Evolutionary conservation across 2,113 vertebrate genomes (phyloP), one percentile per base, ranked within the genome.

Genomic region (Gasterosteus nipponicus): DNA sequence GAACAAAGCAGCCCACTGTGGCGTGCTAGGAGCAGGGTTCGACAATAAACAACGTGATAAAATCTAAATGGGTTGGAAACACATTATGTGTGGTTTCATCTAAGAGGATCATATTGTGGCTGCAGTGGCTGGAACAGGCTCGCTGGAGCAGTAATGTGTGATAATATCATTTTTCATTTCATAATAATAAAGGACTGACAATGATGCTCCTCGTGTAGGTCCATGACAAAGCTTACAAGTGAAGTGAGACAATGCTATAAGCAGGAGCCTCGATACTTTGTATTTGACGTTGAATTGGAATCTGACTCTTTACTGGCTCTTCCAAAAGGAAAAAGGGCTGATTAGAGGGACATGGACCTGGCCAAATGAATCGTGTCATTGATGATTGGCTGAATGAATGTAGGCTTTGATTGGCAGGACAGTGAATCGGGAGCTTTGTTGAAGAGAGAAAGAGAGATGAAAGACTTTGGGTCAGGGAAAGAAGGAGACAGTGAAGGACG

Each of bases 401-500:
- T 85, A 31, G 75, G 89, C 90, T 88, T 91, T 91, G 86, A 91
- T 74, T 86, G 80, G 73, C 73, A 80, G 78, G 41, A 89, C 73
- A 83, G 66, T 90, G 90, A 91, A 90, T 79, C 51, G 76, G 73
- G 53, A 7, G 80, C 87, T 83, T 90, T 90, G 89, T 90, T 86
- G 56, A 69, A 53, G 29, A 74, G 29, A 80, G 73, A 76, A 70
- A 79, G 66, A 53, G 77, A 81, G 82, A 87, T 88, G 65, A 89
- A 85, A 89, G 88, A 71, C 69, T 74, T 78, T 49, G 75, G 57
- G 47, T 66, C 53, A 11, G 58, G 49, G 68, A 82, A 71, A 72
- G 86, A 80, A 79, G 69, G 53, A 87, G 61, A 75, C 66, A 44
- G 71, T 69, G 69, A 82, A 69, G 59, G 70, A 66, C 41, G 72